Conservation (phyloP, 2,113 vertebrate genomes). For the Vanacampus margaritifer region DNA sequence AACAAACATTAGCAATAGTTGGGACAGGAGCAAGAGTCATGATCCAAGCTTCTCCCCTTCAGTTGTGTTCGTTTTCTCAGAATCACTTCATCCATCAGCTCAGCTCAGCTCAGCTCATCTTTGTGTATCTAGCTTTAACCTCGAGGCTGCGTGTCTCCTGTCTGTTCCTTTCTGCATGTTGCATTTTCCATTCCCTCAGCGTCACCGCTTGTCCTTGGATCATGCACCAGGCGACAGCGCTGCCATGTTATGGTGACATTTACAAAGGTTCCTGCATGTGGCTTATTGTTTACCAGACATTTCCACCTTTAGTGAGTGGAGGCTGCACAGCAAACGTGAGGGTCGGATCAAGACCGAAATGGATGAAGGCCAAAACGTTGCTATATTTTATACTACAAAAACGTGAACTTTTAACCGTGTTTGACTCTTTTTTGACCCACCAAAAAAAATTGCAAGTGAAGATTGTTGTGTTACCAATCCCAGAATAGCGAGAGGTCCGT, state of each 20-base stretch:
- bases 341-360: constrained; percentile 16
- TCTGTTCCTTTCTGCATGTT: constrained; percentile 30
- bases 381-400: neutral
- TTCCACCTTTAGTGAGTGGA: constrained; percentile 32
- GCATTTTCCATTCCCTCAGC: constrained; percentile 64
- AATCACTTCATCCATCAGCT: constrained; percentile 11
- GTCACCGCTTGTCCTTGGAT: constrained; percentile 42
- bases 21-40: constrained; percentile 4
- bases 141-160: constrained; percentile 9
- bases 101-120: constrained; percentile 17
- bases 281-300: constrained; percentile 39
- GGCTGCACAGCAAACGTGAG: constrained; percentile 30
- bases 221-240: constrained; percentile 32
- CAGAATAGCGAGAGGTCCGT: constrained; percentile 19
- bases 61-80: constrained; percentile 17
- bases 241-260: constrained; percentile 57
- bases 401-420: neutral
- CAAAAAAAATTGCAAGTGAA: neutral
- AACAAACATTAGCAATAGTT: constrained; percentile 18
- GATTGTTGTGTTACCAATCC: constrained; percentile 9
- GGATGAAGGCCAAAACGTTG: constrained; percentile 8
- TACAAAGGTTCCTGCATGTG: constrained; percentile 44
- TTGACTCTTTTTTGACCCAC: constrained; percentile 5
- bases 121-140: constrained; percentile 38
- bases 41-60: constrained; percentile 4